Base-by-base conservation (phyloP, 2,113 vertebrate genomes). In the Ornithorhynchus anatinus region DNA sequence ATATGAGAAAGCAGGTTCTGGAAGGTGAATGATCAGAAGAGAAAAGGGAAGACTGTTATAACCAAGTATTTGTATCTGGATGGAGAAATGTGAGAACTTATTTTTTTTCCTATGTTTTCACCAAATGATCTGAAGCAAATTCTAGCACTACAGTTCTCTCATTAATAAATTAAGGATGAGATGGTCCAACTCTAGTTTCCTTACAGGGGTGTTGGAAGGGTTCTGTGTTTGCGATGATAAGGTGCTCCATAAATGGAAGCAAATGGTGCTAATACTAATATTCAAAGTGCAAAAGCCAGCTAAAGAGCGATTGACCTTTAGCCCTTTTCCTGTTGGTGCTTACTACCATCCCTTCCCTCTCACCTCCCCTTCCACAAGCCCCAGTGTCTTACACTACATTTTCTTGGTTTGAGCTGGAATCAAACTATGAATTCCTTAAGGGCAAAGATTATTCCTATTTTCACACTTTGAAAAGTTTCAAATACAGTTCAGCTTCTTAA, bases 381-480 rank as follows among this genome's bases (percentile, higher is more conserved):
- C n/a, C n/a, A n/a, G n/a, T n/a, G n/a, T n/a, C n/a, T n/a, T n/a
- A 69, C 62, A 32, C 43, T 16, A 51, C 23, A 43, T 53, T 40
- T 59, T 8, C 32, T 12, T 59, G 59, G 3, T 59, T 77, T 76
- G 29, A 51, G 13, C 75, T 22, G 19, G 66, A 72, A 75, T 80
- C 43, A 70, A 52, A 78, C 3, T 25, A 54, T 59, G 32, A 68
- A 9, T 33, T 23, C 39, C 59, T 80, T 37, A 52, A 58, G 59
- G 66, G 43, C 39, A 72, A 36, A 53, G 52, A 53, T 19, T 33
- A 20, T 67, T 27, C 62, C 51, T 82, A 5, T 74, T 75, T 53
- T 59, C 70, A 52, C 60, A 63, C 66, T 75, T 75, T 80, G 35
- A n/a, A 82, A 72, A 69, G 45, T 69, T 42, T 22, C 29, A 40